Percentiles rank a stretch among this genome's conserved stretches.
phyloP scores from a whole-genome alignment of 2,113 vertebrate species.

The Melozone crissalis region DNA sequence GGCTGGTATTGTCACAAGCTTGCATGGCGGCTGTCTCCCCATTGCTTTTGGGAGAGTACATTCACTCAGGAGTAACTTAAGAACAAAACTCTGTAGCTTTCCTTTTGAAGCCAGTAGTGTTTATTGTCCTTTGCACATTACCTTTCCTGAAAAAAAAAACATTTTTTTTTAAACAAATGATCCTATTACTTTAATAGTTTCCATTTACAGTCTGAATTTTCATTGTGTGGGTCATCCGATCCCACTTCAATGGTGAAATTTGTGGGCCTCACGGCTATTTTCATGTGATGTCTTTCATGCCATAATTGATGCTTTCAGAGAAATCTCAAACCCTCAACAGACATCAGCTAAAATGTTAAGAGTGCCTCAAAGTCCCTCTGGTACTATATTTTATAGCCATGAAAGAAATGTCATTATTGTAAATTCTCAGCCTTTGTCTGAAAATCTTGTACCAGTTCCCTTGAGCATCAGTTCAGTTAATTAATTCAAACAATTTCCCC shows the following conservation, averaged over 20 bases:
- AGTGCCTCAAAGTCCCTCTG: slow-evolving; percentile 73
- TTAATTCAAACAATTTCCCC: slow-evolving; percentile 83
- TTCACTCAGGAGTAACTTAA: not conserved
- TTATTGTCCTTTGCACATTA: slow-evolving; percentile 55
- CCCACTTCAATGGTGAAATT: slow-evolving; percentile 65
- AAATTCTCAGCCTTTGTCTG: slow-evolving; percentile 81
- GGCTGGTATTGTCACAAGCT: not conserved
- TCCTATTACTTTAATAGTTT: slow-evolving; percentile 67
- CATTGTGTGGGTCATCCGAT: slow-evolving; percentile 44
- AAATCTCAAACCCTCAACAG: slow-evolving; percentile 72
- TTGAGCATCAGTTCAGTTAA: slow-evolving; percentile 76
- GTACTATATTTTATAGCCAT: slow-evolving; percentile 77
- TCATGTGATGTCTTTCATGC: slow-evolving; percentile 73
- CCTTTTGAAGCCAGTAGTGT: not conserved
- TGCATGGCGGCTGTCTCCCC: not conserved
- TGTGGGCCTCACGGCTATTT: slow-evolving; percentile 70
- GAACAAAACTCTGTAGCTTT: not conserved
- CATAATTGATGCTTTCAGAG: slow-evolving; percentile 77
- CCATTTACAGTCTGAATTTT: slow-evolving; percentile 73
- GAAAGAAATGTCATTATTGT: slow-evolving; percentile 81
- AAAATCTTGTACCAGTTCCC: slow-evolving; percentile 78
- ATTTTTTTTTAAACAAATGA: slow-evolving; percentile 44
- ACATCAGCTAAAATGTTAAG: slow-evolving; percentile 81
- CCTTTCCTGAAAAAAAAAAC: slow-evolving; percentile 32
- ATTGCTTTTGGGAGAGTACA: not conserved